Conservation (phyloP, 2,888 invertebrate genomes). For the Hypsopygia costalis region DNA sequence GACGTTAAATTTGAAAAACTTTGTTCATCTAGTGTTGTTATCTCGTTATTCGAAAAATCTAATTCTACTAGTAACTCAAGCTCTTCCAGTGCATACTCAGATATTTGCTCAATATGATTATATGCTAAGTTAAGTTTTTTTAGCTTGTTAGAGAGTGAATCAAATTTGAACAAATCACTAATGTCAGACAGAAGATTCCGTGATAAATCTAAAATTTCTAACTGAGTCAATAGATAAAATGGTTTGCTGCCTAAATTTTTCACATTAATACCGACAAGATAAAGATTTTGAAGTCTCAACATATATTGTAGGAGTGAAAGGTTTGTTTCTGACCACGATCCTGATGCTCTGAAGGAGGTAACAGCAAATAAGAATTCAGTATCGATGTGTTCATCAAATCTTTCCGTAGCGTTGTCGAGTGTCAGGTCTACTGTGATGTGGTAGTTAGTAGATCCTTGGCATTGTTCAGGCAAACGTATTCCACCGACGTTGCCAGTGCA, state of each 20-base stretch:
- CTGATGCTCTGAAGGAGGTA: constrained; percentile 43
- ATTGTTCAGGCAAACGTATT: constrained; percentile 37
- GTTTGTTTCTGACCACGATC: constrained; percentile 37
- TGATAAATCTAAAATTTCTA: constrained; percentile 52
- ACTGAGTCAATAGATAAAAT: constrained; percentile 39
- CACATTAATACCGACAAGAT: constrained; percentile 41
- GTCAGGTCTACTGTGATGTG: constrained; percentile 45
- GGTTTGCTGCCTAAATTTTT: constrained; percentile 37
- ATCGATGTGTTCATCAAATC: constrained; percentile 34
- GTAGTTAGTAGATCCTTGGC: constrained; percentile 50
- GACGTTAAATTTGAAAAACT: constrained; percentile 55
- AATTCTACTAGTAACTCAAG: constrained; percentile 48
- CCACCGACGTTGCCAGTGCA: constrained; percentile 42
- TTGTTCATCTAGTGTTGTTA: constrained; percentile 48
- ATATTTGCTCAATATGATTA: constrained; percentile 44
- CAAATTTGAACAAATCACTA: constrained; percentile 47
- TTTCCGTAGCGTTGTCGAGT: constrained; percentile 39
- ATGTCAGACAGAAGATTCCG: constrained; percentile 45
- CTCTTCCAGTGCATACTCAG: constrained; percentile 43
- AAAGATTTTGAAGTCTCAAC: constrained; percentile 37
- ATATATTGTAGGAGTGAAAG: constrained; percentile 48
- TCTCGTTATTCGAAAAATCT: constrained; percentile 53
- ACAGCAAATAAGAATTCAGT: constrained; percentile 38
- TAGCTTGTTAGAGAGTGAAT: constrained; percentile 43
- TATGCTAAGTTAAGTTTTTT: constrained; percentile 40